Conservation (phyloP, 2,888 invertebrate genomes). For the Ypsolopha sequella region DNA sequence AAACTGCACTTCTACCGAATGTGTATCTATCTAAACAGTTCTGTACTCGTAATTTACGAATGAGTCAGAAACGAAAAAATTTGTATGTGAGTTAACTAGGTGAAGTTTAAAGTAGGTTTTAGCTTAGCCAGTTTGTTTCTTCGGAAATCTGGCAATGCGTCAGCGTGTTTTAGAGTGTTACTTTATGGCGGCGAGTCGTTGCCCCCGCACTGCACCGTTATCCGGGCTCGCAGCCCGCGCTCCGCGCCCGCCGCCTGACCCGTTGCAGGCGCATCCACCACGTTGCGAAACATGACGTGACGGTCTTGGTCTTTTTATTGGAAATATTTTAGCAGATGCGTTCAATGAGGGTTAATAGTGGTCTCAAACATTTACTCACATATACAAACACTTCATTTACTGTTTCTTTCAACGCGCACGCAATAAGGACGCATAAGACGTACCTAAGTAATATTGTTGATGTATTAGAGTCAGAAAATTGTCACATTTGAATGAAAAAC, state of each 20-base stretch:
- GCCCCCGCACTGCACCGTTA: slow-evolving; percentile 58
- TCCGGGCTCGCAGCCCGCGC: slow-evolving; percentile 18
- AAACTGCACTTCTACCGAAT: not conserved
- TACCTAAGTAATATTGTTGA: not conserved
- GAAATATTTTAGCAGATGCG: not conserved
- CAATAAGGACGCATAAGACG: not conserved
- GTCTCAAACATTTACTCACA: too few relatives aligned
- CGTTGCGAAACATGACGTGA: slow-evolving; percentile 2
- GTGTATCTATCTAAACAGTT: not conserved
- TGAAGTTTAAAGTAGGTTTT: not conserved
- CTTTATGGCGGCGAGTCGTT: slow-evolving; percentile 40
- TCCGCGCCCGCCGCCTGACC: not conserved
- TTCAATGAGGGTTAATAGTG: not conserved
- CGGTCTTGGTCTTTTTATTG: not conserved
- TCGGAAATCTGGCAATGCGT: slow-evolving; percentile 32
- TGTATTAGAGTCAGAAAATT: not conserved
- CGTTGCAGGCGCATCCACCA: not conserved
- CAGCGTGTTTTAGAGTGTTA: slow-evolving; percentile 36
- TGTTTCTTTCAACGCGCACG: not conserved
- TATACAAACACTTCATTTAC: too few relatives aligned
- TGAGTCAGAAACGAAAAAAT: too few relatives aligned
- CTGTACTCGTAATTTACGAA: too few relatives aligned
- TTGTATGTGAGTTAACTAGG: too few relatives aligned
- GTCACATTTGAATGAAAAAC: not conserved
- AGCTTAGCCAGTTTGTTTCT: not conserved